A percentile compares a stretch with the other conserved stretches of the same genome.
Evolutionary conservation across 2,113 vertebrate genomes (phyloP).

Genomic region (Ophthalmotilapia sp.): DNA sequence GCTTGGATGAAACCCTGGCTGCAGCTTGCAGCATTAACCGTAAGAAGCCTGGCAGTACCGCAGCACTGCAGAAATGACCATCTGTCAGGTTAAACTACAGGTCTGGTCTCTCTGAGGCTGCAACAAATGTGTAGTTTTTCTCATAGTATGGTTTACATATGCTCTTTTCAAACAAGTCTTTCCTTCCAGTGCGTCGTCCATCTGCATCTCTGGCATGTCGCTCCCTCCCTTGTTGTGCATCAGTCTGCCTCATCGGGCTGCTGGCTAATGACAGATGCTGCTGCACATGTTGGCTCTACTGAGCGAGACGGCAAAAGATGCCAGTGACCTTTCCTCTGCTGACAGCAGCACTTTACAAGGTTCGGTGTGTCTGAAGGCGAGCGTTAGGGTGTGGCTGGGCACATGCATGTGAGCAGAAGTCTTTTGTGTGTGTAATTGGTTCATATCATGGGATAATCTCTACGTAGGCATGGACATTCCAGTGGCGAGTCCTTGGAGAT

Average conservation of each 20-base stretch:
- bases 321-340: constrained; percentile 42
- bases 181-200: background rate
- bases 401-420: background rate
- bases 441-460: background rate
- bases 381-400: constrained; percentile 1
- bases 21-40: background rate
- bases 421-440: background rate
- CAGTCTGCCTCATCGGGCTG: background rate
- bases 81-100: background rate
- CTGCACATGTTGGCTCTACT: constrained; percentile 3
- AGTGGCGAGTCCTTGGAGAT: background rate
- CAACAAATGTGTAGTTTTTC: background rate
- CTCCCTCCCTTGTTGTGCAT: background rate
- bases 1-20: background rate
- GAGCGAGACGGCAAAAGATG: background rate
- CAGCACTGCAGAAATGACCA: background rate
- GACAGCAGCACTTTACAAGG: constrained; percentile 35
- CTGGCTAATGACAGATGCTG: constrained; percentile 24
- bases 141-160: background rate
- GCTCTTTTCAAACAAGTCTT: background rate
- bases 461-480: constrained; percentile 7
- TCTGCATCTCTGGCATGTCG: background rate
- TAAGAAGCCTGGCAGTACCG: background rate
- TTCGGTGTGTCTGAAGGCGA: background rate
- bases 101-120: background rate